Evolutionary conservation across 2,888 invertebrate species (phyloP).

Genomic region (Cyclophora albipunctata): DNA sequence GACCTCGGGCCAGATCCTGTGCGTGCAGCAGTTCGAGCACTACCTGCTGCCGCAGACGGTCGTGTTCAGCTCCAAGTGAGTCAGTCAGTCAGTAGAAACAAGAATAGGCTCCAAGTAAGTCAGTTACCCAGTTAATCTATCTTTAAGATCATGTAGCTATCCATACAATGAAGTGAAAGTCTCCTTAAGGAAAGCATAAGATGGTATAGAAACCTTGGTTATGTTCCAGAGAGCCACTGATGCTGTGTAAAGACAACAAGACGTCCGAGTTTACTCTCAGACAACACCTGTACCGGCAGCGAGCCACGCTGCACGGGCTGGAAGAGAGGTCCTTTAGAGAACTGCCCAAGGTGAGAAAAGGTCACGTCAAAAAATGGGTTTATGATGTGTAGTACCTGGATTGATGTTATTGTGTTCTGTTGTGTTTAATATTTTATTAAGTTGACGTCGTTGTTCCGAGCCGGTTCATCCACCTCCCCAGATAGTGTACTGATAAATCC

Average conservation of each 20-base stretch:
- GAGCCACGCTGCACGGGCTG: conserved; percentile 83
- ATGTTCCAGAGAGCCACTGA: conserved; percentile 42
- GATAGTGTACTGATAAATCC: too few relatives aligned
- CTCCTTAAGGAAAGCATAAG: too few relatives aligned
- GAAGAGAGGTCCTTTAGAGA: conserved; percentile 84
- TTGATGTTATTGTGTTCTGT: too few relatives aligned
- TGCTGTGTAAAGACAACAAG: conserved; percentile 48
- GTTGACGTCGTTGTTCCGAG: too few relatives aligned
- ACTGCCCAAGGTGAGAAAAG: conserved; percentile 81
- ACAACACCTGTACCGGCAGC: conserved; percentile 82
- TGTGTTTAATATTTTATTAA: too few relatives aligned
- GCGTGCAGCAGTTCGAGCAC: conserved; percentile 87
- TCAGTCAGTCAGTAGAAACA: conserved; percentile 1
- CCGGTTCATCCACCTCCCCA: too few relatives aligned
- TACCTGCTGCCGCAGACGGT: conserved; percentile 85
- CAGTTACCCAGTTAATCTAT: too few relatives aligned
- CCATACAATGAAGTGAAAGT: too few relatives aligned
- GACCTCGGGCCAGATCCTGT: conserved; percentile 86
- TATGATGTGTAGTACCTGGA: too few relatives aligned
- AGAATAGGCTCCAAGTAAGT: conserved; percentile 80
- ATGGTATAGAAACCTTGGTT: too few relatives aligned
- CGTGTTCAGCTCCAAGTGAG: conserved; percentile 82
- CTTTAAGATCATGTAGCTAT: too few relatives aligned
- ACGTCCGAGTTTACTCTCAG: conserved; percentile 79
- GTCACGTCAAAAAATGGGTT: background rate